Conservation (phyloP, 2,888 invertebrate species). For the Troides aeacus region DNA sequence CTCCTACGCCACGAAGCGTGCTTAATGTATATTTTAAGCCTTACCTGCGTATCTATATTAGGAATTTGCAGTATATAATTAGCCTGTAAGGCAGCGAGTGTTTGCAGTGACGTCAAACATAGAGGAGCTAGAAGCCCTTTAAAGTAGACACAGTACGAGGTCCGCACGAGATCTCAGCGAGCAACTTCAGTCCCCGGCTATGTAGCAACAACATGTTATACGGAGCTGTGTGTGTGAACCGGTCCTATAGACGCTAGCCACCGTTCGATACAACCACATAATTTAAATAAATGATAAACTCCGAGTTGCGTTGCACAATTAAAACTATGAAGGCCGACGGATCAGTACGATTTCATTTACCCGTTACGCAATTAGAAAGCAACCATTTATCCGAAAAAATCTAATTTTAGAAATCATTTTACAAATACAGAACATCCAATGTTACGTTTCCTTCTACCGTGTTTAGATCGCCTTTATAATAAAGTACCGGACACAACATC, state of each 20-base stretch:
- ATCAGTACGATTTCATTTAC: constrained; percentile 54
- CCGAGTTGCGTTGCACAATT: constrained; percentile 65
- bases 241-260: constrained; percentile 63
- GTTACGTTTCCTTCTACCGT: too few species aligned
- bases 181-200: constrained; percentile 48
- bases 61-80: constrained; percentile 29
- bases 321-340: constrained; percentile 61
- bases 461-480: too few species aligned
- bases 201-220: constrained; percentile 36
- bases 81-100: constrained; percentile 35
- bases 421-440: too few species aligned
- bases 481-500: too few species aligned
- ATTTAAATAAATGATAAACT: constrained; percentile 69
- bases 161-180: constrained; percentile 43
- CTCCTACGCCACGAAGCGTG: constrained; percentile 27
- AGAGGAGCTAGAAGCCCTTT: constrained; percentile 31
- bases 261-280: constrained; percentile 64
- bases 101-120: constrained; percentile 36
- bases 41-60: constrained; percentile 34
- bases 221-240: constrained; percentile 54
- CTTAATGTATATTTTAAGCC: constrained; percentile 32
- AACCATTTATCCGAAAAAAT: constrained; percentile 28
- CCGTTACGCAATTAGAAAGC: constrained; percentile 63
- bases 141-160: constrained; percentile 37
- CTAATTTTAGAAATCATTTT: neutral